Base-by-base conservation (phyloP, 2,113 vertebrate genomes). In the Malurus alboscapulatus region DNA sequence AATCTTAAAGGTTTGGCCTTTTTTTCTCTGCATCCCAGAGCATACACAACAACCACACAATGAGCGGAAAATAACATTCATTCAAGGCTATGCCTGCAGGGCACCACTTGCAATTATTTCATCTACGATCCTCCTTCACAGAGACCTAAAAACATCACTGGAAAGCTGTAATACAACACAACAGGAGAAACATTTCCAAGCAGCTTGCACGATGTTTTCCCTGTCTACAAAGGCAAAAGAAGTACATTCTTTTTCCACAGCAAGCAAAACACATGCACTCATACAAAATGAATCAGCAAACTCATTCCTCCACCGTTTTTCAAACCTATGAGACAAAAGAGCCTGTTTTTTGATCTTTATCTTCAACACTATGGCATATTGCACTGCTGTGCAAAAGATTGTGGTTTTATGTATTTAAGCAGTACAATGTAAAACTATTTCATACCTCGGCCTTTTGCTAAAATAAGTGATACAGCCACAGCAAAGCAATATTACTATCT, bases 191-290 rank as follows among this genome's bases (percentile, higher is more conserved):
- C 30, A 69, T 20, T 87, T 74, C 36, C 42, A 76, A 76, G 50
- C 11, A 68, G 25, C 32, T 57, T 69, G 58, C 19, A 45, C 0
- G 0, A 0, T 19, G 66, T 44, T 57, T 30, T 36, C 7, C 9
- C 42, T 27, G 12, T 18, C 25, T 72, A 48, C 21, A 48, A 76
- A 74, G 19, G 47, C 12, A 38, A 65, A 77, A 62, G 2, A 17
- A 53, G 3, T 12, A 42, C 9, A 12, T 27, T 68, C 27, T 73
- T 36, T 81, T 30, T 27, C 26, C 19, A 34, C 20, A 72, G 58
- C 57, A 82, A 90, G 38, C 10, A 51, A 76, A 89, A 58, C 22
- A 72, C 50, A 61, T 0, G 19, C 11, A 29, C 25, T n/a, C 14
- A 6, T 19, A 81, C 9, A 67, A 73, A 88, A 62, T 24, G 3